Evolutionary conservation across 2,888 invertebrate species (phyloP), one percentile per base, ranked within the genome.

Genomic region (Microctonus hyperodae): DNA sequence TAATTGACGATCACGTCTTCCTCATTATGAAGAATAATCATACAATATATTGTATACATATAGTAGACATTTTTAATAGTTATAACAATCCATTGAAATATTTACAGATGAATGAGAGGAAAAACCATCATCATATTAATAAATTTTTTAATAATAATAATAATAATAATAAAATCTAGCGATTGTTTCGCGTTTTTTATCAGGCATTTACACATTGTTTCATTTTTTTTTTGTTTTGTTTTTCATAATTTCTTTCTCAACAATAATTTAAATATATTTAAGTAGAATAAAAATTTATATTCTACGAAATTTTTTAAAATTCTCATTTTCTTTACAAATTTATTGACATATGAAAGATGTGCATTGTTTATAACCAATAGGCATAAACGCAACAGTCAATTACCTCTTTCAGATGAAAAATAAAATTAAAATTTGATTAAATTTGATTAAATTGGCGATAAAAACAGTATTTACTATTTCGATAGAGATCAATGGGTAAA

Each of bases 71-170:
- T 44, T 37, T 53, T 72, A 55, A 57, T 61, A 40, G n/a, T 65
- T 65, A 58, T 44, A 67, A 58, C 68, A 58, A 37, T 68, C 48
- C 67, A 72, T 73, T 68, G 71, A 73, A 71, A 72, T 51, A 51
- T 58, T 75, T 77, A 75, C 77, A 77, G 66, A 55, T 68, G 69
- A 60, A 63, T 67, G 68, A 31, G 58, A 64, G 53, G 53, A 50
- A 60, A 28, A 20, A 53, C 50, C n/a, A 53, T 67, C 69, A 64
- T 63, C 40, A 35, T 60, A 48, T 28, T 58, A 57, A 59, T 61
- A 33, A 64, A 50, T 63, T 59, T 35, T 55, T 61, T 67, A 59
- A 62, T 33, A 33, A 58, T 33, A 40, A 48, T 55, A 44, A 65
- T 57, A 63, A 57, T 44, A 20, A 7, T 0, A 44, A 44, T 48